Percentiles rank a stretch among this genome's conserved stretches.
These are phyloP conservation scores for Gari tellinella DNA, from an alignment of 2,888 invertebrate genomes.

Conservation along the genomic window DNA sequence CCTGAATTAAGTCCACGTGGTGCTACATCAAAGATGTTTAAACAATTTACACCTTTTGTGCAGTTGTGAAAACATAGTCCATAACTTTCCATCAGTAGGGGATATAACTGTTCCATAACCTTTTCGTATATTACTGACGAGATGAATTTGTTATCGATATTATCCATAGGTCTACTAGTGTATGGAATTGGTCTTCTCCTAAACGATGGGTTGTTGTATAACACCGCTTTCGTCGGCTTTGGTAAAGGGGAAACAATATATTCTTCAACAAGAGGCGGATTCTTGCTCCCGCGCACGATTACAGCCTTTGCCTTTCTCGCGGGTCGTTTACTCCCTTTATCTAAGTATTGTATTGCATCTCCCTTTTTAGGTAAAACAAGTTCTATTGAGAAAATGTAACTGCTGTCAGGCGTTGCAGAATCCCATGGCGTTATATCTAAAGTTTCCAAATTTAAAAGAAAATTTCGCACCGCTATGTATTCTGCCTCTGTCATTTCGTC, in stretches of 20 bases:
- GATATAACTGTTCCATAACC: slow-evolving; percentile 54
- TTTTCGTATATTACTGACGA: slow-evolving; percentile 35
- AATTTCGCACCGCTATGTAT: slow-evolving; percentile 59
- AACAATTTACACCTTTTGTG: slow-evolving; percentile 57
- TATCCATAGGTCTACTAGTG: slow-evolving; percentile 65
- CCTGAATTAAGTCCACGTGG: slow-evolving; percentile 66
- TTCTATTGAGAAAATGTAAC: slow-evolving; percentile 70
- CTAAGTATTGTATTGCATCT: slow-evolving; percentile 61
- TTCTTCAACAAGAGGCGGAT: slow-evolving; percentile 74
- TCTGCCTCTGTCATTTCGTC: slow-evolving; percentile 72
- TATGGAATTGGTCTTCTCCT: slow-evolving; percentile 66
- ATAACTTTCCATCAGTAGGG: slow-evolving; percentile 67
- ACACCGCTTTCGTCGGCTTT: slow-evolving; percentile 52
- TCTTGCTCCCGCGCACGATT: slow-evolving; percentile 69
- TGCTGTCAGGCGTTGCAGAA: slow-evolving; percentile 56
- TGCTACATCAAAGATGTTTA: slow-evolving; percentile 63
- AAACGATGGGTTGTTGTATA: slow-evolving; percentile 62
- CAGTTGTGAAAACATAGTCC: slow-evolving; percentile 70
- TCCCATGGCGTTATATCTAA: slow-evolving; percentile 54
- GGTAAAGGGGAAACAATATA: slow-evolving; percentile 75
- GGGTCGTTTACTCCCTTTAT: slow-evolving; percentile 54
- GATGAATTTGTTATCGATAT: slow-evolving; percentile 60
- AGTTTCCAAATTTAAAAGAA: slow-evolving; percentile 48
- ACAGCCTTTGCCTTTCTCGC: slow-evolving; percentile 69
- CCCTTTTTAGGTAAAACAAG: slow-evolving; percentile 68